These are phyloP conservation scores for Oncorhynchus tshawytscha DNA, from an alignment of 2,113 vertebrate genomes.

Conservation along the genomic window DNA sequence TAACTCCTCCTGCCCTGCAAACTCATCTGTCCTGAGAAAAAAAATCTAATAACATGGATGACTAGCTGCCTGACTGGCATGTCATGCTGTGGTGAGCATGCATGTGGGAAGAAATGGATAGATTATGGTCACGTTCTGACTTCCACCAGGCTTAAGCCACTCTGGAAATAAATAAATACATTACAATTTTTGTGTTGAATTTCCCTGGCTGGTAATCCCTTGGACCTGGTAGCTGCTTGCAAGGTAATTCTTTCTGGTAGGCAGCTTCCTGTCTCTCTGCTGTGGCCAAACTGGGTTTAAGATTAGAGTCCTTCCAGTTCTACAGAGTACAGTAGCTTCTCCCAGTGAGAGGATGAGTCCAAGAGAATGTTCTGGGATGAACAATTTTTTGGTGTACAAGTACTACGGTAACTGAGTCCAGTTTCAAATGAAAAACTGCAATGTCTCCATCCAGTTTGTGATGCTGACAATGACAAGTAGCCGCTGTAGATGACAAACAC, in stretches of 20 bases:
- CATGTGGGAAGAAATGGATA: conserved; percentile 61
- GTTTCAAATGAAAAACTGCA: no score
- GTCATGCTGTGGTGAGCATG: conserved; percentile 63
- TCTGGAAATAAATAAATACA: conserved; percentile 41
- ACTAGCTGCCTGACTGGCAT: conserved; percentile 65
- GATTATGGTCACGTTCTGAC: conserved; percentile 64
- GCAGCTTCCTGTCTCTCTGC: conserved; percentile 40
- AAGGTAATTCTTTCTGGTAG: conserved; percentile 58
- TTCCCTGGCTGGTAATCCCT: conserved; percentile 54
- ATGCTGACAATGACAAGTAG: not conserved
- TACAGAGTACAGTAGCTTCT: conserved; percentile 25
- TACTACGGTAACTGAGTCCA: not conserved
- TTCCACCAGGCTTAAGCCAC: conserved; percentile 48
- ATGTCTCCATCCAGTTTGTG: not conserved
- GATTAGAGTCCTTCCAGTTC: conserved; percentile 45
- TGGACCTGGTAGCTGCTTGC: conserved; percentile 47
- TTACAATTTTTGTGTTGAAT: conserved; percentile 45
- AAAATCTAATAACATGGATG: conserved; percentile 75
- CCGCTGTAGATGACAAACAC: not conserved
- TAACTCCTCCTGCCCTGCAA: conserved; percentile 29
- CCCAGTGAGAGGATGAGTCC: conserved; percentile 16
- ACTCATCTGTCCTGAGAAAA: conserved; percentile 26
- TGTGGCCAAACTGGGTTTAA: conserved; percentile 52
- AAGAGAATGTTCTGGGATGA: conserved; percentile 26
- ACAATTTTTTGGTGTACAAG: conserved; percentile 33